Evolutionary conservation across 2,888 invertebrate species (phyloP).

Genomic region (Heliconius aoede): DNA sequence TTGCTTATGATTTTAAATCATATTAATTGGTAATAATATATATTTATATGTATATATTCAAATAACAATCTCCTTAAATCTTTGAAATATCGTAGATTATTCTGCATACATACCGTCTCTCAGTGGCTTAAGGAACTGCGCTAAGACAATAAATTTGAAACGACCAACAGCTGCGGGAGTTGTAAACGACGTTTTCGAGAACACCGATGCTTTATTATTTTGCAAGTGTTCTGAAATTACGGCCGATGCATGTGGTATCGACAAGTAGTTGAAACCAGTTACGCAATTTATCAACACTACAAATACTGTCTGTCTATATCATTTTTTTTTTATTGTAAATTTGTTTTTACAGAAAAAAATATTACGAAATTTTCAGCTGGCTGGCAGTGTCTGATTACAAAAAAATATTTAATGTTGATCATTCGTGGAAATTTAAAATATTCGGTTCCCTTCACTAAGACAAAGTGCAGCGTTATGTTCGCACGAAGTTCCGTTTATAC

Average conservation of each 20-base stretch:
- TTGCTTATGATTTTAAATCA: constrained; percentile 1
- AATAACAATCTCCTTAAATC: background rate
- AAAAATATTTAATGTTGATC: too few species aligned
- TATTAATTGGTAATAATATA: background rate
- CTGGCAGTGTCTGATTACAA: too few species aligned
- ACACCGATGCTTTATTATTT: constrained; percentile 74
- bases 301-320: background rate
- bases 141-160: constrained; percentile 55
- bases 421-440: background rate
- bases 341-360: too few species aligned
- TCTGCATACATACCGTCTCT: constrained; percentile 29
- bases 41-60: background rate
- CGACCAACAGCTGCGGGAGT: constrained; percentile 67
- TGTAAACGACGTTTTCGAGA: constrained; percentile 67
- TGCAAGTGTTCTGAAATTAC: constrained; percentile 67
- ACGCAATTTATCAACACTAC: constrained; percentile 15
- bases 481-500: background rate
- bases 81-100: constrained; percentile 31
- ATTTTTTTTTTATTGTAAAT: too few species aligned
- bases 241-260: constrained; percentile 63
- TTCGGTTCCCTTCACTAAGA: background rate
- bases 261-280: constrained; percentile 53
- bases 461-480: background rate
- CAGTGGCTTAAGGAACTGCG: constrained; percentile 44
- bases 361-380: too few species aligned